phyloP scores from a whole-genome alignment of 1,140 invertebrate genomes.

The Coboldia fuscipes region DNA sequence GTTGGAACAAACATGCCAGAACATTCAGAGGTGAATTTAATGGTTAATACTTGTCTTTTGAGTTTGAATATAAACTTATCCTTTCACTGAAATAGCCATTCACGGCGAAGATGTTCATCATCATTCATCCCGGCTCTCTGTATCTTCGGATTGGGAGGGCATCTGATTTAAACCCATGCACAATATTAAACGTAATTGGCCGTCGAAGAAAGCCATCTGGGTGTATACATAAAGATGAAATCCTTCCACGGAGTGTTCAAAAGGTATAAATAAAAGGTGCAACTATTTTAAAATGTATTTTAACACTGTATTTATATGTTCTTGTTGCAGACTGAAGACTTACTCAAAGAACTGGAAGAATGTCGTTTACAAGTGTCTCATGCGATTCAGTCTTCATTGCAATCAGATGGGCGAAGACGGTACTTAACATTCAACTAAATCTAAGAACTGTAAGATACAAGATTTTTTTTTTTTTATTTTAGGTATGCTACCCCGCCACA shows the following conservation, averaged over 20 bases:
- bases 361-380: conserved; percentile 59
- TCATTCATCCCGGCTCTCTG: conserved; percentile 88
- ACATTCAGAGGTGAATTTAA: no score
- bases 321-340: neutral
- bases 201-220: conserved; percentile 32
- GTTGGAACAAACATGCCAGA: no score
- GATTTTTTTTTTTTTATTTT: no score
- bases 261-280: conserved; percentile 14
- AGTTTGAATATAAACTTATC: no score
- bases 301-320: conserved; percentile 14
- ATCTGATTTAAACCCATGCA: conserved; percentile 67
- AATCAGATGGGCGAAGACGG: conserved; percentile 53
- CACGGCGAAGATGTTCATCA: conserved; percentile 61
- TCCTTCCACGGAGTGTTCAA: conserved; percentile 36
- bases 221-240: conserved; percentile 35
- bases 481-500: conserved; percentile 72
- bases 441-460: no score
- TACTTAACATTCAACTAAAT: no score
- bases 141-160: conserved; percentile 75
- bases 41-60: no score
- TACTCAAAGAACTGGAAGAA: conserved; percentile 55
- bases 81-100: no score
- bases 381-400: conserved; percentile 61
- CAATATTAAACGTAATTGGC: conserved; percentile 72
- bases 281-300: neutral